phyloP scores from a whole-genome alignment of 2,113 vertebrate species.

The Pygoscelis antarcticus region DNA sequence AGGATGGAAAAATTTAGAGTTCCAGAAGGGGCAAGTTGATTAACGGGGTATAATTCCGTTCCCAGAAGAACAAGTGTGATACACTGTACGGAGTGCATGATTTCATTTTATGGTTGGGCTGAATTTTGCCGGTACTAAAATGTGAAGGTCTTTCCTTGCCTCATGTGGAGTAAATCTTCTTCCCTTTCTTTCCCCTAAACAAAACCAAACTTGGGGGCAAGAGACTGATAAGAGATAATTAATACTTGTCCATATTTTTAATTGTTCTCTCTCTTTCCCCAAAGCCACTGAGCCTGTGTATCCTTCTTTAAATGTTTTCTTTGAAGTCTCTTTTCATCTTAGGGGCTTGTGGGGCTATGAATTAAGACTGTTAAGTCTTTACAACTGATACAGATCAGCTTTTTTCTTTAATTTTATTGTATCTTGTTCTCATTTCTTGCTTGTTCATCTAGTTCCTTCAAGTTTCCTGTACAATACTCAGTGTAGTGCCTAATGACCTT shows the following conservation, averaged over 20 bases:
- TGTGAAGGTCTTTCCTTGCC: background rate
- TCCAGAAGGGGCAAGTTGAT: background rate
- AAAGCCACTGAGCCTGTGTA: background rate
- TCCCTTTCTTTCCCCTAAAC: background rate
- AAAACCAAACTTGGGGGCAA: background rate
- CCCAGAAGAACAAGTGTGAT: background rate
- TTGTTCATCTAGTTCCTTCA: background rate
- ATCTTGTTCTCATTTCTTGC: background rate
- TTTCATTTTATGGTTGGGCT: background rate
- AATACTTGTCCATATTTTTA: background rate
- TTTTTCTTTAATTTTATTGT: background rate
- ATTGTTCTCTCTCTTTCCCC: background rate
- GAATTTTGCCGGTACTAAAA: background rate
- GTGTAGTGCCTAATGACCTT: background rate
- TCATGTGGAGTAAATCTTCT: background rate
- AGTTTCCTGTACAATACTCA: background rate
- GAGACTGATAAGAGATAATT: background rate
- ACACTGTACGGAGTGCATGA: background rate
- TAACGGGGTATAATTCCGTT: background rate
- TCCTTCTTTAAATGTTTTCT: background rate
- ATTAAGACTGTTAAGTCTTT: background rate
- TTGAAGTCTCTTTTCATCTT: background rate
- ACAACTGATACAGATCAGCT: background rate
- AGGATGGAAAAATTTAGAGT: background rate
- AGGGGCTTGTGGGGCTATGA: background rate